These are phyloP conservation scores for Palloptera scutellata DNA, from an alignment of 2,888 invertebrate species.

Conservation along the genomic window DNA sequence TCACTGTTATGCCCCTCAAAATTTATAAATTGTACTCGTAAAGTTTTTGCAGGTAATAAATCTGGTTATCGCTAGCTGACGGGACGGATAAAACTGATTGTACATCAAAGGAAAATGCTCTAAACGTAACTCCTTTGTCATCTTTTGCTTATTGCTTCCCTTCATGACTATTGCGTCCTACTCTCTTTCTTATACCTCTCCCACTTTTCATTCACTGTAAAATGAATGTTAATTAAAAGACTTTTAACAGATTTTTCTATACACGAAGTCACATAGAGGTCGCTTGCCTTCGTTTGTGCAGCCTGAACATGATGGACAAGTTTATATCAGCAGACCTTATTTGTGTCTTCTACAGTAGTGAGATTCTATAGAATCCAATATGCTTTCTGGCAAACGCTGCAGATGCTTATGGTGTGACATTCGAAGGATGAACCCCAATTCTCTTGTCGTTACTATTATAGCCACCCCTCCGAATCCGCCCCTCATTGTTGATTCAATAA, in stretches of 20 bases:
- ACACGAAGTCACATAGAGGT: neutral
- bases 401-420: neutral
- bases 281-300: neutral
- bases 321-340: neutral
- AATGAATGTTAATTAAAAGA: constrained; percentile 4
- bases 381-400: neutral
- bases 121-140: constrained; percentile 2
- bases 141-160: neutral
- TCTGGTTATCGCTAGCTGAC: neutral
- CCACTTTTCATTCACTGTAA: neutral
- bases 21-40: neutral
- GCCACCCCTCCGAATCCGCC: no score
- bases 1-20: constrained; percentile 7
- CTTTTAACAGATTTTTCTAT: neutral
- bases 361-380: neutral
- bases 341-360: constrained; percentile 7
- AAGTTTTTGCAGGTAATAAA: neutral
- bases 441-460: no score
- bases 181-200: constrained; percentile 1
- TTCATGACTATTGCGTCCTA: neutral
- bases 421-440: neutral
- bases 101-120: neutral
- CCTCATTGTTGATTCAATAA: no score
- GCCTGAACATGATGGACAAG: neutral
- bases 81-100: neutral